These are phyloP conservation scores for Sphenodon punctatus DNA, from an alignment of 2,797 vertebrate genomes.

Conservation along the genomic window DNA sequence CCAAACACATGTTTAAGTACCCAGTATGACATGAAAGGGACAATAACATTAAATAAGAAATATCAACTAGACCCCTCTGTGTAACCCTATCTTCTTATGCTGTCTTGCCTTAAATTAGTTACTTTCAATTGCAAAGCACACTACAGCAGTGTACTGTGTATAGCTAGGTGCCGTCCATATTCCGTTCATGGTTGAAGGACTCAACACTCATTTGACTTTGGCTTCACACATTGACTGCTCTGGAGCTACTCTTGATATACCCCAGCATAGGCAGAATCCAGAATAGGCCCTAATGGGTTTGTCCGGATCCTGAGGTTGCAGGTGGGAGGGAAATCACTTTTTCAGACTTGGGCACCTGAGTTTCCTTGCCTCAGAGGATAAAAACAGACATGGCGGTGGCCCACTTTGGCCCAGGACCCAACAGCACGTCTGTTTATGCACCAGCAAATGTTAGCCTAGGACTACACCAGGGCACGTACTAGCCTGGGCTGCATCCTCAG, in stretches of 20 bases:
- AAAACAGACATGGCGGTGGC: too few species aligned
- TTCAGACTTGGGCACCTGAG: background rate
- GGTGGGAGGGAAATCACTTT: background rate
- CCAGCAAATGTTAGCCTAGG: too few species aligned
- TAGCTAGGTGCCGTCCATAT: constrained; percentile 51
- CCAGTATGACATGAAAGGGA: constrained; percentile 31
- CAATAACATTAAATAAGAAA: background rate
- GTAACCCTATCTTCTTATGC: constrained; percentile 24
- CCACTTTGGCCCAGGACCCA: too few species aligned
- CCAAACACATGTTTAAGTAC: background rate
- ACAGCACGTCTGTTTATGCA: too few species aligned
- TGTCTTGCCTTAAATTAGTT: constrained; percentile 33
- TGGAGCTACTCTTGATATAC: background rate
- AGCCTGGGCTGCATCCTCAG: too few species aligned
- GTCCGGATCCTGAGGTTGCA: background rate
- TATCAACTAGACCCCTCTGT: constrained; percentile 24
- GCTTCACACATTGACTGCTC: background rate
- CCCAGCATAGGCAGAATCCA: background rate
- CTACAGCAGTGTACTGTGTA: constrained; percentile 48
- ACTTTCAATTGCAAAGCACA: constrained; percentile 44
- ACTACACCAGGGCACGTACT: too few species aligned
- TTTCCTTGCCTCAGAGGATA: too few species aligned
- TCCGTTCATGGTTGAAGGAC: background rate
- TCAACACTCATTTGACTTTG: constrained; percentile 53
- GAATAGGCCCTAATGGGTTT: background rate